These are phyloP conservation scores for Drosophila birchii DNA, from an alignment of 2,888 invertebrate genomes.

Conservation along the genomic window DNA sequence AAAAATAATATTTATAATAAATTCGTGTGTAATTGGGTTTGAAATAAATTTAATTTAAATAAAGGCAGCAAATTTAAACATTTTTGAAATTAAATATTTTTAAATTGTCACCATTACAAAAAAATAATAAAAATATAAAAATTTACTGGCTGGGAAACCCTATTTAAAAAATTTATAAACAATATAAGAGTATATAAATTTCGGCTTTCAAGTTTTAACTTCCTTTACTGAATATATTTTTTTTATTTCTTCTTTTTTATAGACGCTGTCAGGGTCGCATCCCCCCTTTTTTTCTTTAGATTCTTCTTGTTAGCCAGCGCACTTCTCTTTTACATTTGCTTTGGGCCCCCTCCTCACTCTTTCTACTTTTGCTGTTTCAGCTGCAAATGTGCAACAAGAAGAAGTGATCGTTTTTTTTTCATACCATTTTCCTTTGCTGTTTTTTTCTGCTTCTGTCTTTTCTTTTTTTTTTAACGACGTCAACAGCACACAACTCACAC, in stretches of 20 bases:
- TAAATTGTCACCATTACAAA: too few species aligned
- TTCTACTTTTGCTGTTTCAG: slow-evolving; percentile 74
- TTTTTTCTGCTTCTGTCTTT: slow-evolving; percentile 21
- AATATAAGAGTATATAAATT: neutral
- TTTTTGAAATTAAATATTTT: too few species aligned
- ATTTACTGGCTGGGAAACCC: neutral
- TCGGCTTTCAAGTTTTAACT: neutral
- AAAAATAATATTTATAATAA: too few species aligned
- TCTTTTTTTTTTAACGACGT: slow-evolving; percentile 39
- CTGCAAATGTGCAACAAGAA: slow-evolving; percentile 68
- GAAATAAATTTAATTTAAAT: too few species aligned
- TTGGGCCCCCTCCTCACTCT: slow-evolving; percentile 4
- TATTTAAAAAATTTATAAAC: neutral
- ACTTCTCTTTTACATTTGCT: slow-evolving; percentile 43
- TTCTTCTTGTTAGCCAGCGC: slow-evolving; percentile 35
- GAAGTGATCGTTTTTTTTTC: slow-evolving; percentile 33
- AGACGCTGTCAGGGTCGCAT: slow-evolving; percentile 68
- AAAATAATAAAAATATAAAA: too few species aligned
- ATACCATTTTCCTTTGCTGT: slow-evolving; percentile 37
- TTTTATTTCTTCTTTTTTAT: slow-evolving; percentile 18
- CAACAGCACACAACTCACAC: slow-evolving; percentile 67
- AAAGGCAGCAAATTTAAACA: too few species aligned
- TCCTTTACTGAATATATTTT: slow-evolving; percentile 6
- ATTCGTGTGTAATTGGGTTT: too few species aligned
- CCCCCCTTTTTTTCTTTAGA: slow-evolving; percentile 42